Conservation (phyloP, 2,113 vertebrate genomes). For the Entomyzon cyanotis region DNA sequence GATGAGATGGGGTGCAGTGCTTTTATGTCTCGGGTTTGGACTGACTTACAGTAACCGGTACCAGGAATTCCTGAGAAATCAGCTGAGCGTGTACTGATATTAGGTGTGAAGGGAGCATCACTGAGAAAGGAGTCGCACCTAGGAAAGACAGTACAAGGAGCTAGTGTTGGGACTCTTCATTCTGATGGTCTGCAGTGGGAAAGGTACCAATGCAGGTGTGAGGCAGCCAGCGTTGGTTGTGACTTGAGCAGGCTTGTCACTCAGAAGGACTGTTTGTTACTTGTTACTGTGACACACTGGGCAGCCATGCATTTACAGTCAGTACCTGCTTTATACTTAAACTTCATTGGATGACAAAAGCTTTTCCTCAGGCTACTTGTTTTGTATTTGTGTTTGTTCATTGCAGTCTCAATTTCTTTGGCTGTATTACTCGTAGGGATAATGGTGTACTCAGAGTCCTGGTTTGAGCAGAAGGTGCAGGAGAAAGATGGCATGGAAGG, state of each 20-base stretch:
- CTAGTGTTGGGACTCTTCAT: background rate
- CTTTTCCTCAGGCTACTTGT: background rate
- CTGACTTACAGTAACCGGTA: background rate
- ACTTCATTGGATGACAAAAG: background rate
- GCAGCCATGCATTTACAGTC: background rate
- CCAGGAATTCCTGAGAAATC: background rate
- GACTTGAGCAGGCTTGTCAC: background rate
- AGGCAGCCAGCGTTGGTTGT: accelerated
- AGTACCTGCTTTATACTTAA: background rate
- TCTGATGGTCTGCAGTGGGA: background rate
- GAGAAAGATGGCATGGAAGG: background rate
- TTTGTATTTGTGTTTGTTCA: accelerated
- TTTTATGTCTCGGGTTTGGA: background rate
- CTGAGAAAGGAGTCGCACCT: background rate
- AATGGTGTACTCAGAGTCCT: background rate
- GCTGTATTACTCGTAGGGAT: background rate
- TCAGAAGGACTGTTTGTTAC: background rate
- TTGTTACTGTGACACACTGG: background rate
- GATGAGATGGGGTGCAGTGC: accelerated
- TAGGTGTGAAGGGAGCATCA: background rate
- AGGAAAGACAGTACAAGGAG: accelerated
- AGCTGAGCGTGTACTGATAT: background rate
- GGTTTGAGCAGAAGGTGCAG: background rate
- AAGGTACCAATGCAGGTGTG: background rate
- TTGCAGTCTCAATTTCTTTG: background rate